Evolutionary conservation across 2,888 invertebrate species (phyloP), one percentile per base, ranked within the genome.

Genomic region (Didymodactylos carnosus): DNA sequence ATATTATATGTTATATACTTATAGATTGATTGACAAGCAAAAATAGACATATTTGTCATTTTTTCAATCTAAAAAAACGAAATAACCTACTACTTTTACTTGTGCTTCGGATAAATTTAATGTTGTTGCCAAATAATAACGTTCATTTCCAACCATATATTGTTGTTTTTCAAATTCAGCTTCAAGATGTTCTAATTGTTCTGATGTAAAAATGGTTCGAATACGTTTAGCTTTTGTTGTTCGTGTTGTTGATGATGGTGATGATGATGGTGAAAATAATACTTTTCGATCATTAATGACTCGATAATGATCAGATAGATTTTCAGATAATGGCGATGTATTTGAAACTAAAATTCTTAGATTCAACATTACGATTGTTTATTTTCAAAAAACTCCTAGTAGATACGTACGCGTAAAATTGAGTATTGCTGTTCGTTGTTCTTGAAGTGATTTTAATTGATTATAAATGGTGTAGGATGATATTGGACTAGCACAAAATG

Each of bases 121-220:
- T 0, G 91, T 89, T 77, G 91, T 90, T 0, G 95, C 95, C 73
- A 95, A 85, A 83, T 94, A 94, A 6, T 92, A 87, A 81, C 83
- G 85, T 84, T 94, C 94, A 0, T 93, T 94, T 0, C 94, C 94
- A 16, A 95, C 94, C 94, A 95, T 94, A 84, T 95, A 95, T 83
- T 95, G 94, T 80, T 94, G 94, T 49, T 93, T 84, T 79, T 94
- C 92, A 80, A 95, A 95, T 85, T 94, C 94, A 0, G 91, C 90
- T 81, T 95, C 94, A 73, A 95, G 85, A 78, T 92, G 86, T 82
- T 95, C 94, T 78, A 95, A 84, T 83, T 95, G 94, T 79, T 94
- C 94, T 0, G 94, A 92, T 0, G 94, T 94, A 85, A 95, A 95
- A 79, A 95, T 95, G 0, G 94, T 95, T 35, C 95, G 86, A 49